Percentiles rank a stretch among this genome's conserved stretches.
These are phyloP conservation scores for Danio rerio DNA, from an alignment of 2,113 vertebrate genomes.

Conservation along the genomic window GRCz12tu NC_133200.1:39621501-39622000, in stretches of 20 bases:
- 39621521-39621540: constrained; percentile 46
- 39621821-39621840: too few species aligned
- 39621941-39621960: too few species aligned
- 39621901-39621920: too few species aligned
- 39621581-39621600: constrained; percentile 36
- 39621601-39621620: constrained; percentile 42
- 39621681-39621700: too few species aligned
- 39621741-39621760: neutral
- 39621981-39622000: too few species aligned
- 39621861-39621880: too few species aligned
- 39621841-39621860: too few species aligned
- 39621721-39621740: neutral
- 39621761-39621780: neutral
- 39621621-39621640: constrained; percentile 38
- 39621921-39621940: too few species aligned
- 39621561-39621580: constrained; percentile 34
- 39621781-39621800: neutral
- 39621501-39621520: constrained; percentile 39
- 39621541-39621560: constrained; percentile 31
- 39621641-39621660: constrained; percentile 43
- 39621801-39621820: too few species aligned
- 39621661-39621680: constrained; percentile 20
- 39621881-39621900: too few species aligned
- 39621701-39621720: neutral
- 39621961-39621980: too few species aligned